A percentile compares a stretch with the other conserved stretches of the same genome.
Evolutionary conservation across 2,797 vertebrate species (phyloP).

Genomic region (Crax fasciolata): DNA sequence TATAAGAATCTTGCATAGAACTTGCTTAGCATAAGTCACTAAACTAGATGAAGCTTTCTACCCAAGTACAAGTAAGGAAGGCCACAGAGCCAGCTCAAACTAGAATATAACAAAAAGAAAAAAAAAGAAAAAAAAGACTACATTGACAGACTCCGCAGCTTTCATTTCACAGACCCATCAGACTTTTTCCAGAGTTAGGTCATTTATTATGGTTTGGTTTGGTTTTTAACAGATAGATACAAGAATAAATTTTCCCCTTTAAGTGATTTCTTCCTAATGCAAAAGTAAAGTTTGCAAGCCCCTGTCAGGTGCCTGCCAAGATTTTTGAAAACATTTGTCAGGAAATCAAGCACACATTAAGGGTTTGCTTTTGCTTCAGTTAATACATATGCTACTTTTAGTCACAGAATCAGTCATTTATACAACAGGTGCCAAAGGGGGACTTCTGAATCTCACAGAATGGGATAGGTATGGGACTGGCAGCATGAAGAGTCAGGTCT

Average conservation of each 20-base stretch:
- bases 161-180: background rate
- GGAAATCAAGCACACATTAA: background rate
- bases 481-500: background rate
- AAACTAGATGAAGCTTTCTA: too few species aligned
- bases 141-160: background rate
- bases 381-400: background rate
- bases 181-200: background rate
- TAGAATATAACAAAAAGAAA: too few species aligned
- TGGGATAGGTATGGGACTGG: background rate
- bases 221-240: background rate
- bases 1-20: too few species aligned
- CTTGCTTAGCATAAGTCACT: too few species aligned
- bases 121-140: too few species aligned
- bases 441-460: background rate
- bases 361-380: background rate
- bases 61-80: too few species aligned
- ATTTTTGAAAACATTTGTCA: background rate
- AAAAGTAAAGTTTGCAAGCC: background rate
- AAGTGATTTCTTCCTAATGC: background rate
- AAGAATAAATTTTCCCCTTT: background rate
- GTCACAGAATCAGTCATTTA: background rate
- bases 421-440: background rate
- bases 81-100: too few species aligned
- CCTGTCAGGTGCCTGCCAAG: background rate
- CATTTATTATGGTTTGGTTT: background rate